Percentiles rank a stretch among this genome's conserved stretches.
Evolutionary conservation across 2,113 vertebrate species (phyloP).

Genomic region (Macquaria australasica): DNA sequence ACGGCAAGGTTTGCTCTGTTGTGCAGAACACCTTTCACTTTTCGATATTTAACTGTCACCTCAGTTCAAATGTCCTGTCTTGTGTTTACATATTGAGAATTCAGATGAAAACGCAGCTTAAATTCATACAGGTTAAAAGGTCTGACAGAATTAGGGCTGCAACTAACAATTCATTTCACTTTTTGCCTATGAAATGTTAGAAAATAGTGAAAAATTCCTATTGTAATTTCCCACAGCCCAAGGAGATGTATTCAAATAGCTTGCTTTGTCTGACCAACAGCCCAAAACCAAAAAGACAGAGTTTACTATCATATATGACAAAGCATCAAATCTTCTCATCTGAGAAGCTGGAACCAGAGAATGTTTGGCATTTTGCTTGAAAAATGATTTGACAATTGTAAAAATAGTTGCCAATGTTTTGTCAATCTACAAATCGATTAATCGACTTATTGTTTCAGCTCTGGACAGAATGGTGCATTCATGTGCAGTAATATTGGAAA

Average conservation of each 20-base stretch:
- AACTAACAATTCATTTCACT: neutral
- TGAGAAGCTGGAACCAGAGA: neutral
- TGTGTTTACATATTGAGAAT: neutral
- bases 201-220: too few relatives aligned
- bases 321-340: neutral
- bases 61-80: neutral
- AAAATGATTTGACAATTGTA: neutral
- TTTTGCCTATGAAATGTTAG: neutral
- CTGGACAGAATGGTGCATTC: neutral
- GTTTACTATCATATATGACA: neutral
- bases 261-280: neutral
- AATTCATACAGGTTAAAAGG: neutral
- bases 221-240: too few relatives aligned
- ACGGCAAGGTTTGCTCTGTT: conserved; percentile 20
- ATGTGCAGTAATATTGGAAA: neutral
- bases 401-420: neutral
- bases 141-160: neutral
- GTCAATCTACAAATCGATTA: neutral
- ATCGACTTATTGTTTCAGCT: neutral
- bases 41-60: conserved; percentile 29
- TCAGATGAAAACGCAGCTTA: neutral
- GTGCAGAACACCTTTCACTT: conserved; percentile 55
- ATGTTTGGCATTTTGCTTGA: neutral
- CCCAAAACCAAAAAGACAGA: too few relatives aligned
- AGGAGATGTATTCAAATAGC: too few relatives aligned